A percentile compares a stretch with the other conserved stretches of the same genome.
Evolutionary conservation across 2,888 invertebrate species (phyloP).

Genomic region (Drosophila quasianomalipes): DNA sequence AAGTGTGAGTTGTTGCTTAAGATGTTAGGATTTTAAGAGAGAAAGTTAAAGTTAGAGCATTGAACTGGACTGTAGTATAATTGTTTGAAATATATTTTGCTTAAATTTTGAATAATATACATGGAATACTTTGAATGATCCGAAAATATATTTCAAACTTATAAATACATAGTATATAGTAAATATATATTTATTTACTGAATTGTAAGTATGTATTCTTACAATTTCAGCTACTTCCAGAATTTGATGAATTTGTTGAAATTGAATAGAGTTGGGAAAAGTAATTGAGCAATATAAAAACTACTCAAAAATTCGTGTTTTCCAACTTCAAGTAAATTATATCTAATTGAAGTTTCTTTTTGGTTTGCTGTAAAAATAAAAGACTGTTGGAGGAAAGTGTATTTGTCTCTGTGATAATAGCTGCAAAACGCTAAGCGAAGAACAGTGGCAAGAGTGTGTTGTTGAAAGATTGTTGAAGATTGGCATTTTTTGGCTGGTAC

Average conservation of each 20-base stretch:
- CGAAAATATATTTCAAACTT: conserved; percentile 60
- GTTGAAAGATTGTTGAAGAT: conserved; percentile 16
- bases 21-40: conserved; percentile 60
- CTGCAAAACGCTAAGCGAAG: conserved; percentile 75
- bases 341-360: conserved; percentile 18
- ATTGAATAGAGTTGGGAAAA: conserved; percentile 24
- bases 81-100: conserved; percentile 52
- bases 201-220: conserved; percentile 4
- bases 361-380: conserved; percentile 33
- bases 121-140: conserved; percentile 9
- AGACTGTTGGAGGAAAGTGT: conserved; percentile 31
- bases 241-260: conserved; percentile 21
- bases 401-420: conserved; percentile 43
- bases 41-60: conserved; percentile 77
- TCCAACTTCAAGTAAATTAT: conserved; percentile 27
- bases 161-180: conserved; percentile 28
- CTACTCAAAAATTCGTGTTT: conserved; percentile 30
- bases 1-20: conserved; percentile 70
- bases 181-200: conserved; percentile 8
- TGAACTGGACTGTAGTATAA: conserved; percentile 50
- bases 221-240: conserved; percentile 34
- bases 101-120: conserved; percentile 21
- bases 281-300: conserved; percentile 21
- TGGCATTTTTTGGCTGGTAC: conserved; percentile 30
- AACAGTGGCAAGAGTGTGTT: conserved; percentile 54